Percentiles rank a stretch among this genome's conserved stretches.
These are phyloP conservation scores for Plestiodon gilberti DNA, from an alignment of 2,113 vertebrate species.

Conservation along the genomic window DNA sequence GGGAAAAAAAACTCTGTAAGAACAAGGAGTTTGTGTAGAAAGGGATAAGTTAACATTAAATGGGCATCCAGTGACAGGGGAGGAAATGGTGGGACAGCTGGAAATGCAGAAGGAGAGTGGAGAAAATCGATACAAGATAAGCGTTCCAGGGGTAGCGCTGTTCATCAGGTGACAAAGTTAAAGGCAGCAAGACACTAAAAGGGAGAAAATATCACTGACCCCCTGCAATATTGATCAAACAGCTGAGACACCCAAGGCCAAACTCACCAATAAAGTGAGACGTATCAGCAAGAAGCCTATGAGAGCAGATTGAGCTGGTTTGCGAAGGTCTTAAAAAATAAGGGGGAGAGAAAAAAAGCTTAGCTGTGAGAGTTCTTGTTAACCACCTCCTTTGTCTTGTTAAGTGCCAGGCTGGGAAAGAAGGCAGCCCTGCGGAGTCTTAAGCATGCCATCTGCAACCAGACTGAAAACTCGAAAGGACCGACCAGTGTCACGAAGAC, in stretches of 20 bases:
- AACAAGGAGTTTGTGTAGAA: conserved; percentile 53
- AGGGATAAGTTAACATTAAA: conserved; percentile 90
- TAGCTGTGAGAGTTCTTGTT: conserved; percentile 78
- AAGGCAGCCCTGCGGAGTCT: background rate
- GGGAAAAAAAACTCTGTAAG: conserved; percentile 17
- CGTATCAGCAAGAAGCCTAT: conserved; percentile 80
- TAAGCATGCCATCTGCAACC: background rate
- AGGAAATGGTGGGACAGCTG: conserved; percentile 81
- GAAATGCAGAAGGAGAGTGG: conserved; percentile 76
- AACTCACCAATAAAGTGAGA: conserved; percentile 99
- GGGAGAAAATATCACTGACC: conserved; percentile 94
- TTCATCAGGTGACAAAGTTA: conserved; percentile 98
- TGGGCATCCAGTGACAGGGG: conserved; percentile 85
- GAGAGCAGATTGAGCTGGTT: conserved; percentile 71
- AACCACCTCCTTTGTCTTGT: conserved; percentile 76
- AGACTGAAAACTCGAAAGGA: background rate
- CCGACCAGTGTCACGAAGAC: background rate
- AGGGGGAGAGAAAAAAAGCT: conserved; percentile 48
- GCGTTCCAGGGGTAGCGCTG: conserved; percentile 90
- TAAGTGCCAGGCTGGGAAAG: conserved; percentile 44
- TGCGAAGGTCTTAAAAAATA: conserved; percentile 79
- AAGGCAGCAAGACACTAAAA: conserved; percentile 90
- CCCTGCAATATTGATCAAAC: conserved; percentile 95
- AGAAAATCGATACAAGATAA: conserved; percentile 99
- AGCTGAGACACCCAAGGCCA: conserved; percentile 93